Percentiles rank a stretch among this genome's conserved stretches.
These are phyloP conservation scores for Erynnis tages DNA, from an alignment of 2,888 invertebrate species.

Conservation along the genomic window DNA sequence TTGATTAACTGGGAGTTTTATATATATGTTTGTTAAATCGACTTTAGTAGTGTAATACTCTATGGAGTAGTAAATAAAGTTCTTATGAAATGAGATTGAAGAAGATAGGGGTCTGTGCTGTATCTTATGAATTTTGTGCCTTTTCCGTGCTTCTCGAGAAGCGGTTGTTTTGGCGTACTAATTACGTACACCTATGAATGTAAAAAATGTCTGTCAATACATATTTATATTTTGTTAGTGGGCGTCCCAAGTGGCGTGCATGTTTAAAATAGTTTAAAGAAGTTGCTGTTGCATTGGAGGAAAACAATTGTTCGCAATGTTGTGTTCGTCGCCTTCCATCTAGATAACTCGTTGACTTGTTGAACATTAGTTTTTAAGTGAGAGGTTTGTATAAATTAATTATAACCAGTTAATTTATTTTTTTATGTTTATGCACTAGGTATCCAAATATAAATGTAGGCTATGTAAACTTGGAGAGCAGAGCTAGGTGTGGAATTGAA, in stretches of 20 bases:
- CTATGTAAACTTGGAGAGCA: neutral
- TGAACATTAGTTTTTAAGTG: neutral
- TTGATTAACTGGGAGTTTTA: neutral
- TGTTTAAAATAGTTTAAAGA: slow-evolving; percentile 18
- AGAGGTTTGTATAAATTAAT: slow-evolving; percentile 14
- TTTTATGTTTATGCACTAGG: slow-evolving; percentile 31
- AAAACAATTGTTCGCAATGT: neutral
- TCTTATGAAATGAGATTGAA: slow-evolving; percentile 30
- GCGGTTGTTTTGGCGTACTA: slow-evolving; percentile 60
- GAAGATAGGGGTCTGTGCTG: slow-evolving; percentile 46
- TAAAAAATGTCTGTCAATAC: slow-evolving; percentile 23
- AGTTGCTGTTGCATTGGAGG: slow-evolving; percentile 17
- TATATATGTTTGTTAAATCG: neutral
- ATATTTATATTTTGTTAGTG: neutral
- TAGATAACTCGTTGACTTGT: slow-evolving; percentile 6
- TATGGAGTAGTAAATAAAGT: slow-evolving; percentile 24
- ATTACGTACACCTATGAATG: slow-evolving; percentile 38
- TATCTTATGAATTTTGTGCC: slow-evolving; percentile 80
- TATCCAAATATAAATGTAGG: slow-evolving; percentile 31
- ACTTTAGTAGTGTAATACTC: slow-evolving; percentile 20
- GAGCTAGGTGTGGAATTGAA: no score
- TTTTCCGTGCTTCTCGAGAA: slow-evolving; percentile 65
- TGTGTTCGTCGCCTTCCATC: neutral
- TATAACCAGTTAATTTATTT: slow-evolving; percentile 11
- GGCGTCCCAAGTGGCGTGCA: neutral